Evolutionary conservation across 2,797 vertebrate species (phyloP).

Genomic region (Huso huso): DNA sequence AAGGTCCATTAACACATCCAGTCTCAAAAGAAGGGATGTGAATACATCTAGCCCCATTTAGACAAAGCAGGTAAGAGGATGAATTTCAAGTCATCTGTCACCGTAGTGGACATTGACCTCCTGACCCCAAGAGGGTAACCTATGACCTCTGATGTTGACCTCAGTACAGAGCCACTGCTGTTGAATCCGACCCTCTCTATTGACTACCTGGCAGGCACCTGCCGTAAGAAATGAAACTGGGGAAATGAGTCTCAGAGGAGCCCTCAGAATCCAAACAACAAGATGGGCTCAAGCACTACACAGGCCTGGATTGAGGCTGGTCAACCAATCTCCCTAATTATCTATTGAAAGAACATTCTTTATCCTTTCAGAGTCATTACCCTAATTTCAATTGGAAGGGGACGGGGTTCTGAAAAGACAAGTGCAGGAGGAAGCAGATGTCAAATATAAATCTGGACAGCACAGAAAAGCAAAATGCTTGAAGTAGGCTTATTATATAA

Average conservation of each 20-base stretch:
- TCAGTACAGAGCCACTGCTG: constrained; percentile 55
- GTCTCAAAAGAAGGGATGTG: no score
- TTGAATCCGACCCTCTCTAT: constrained; percentile 68
- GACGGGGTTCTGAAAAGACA: neutral
- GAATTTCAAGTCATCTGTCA: constrained; percentile 69
- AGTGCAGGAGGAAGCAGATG: constrained; percentile 36
- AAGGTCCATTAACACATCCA: no score
- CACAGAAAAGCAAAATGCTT: constrained; percentile 23
- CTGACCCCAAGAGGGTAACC: constrained; percentile 67
- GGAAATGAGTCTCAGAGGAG: constrained; percentile 76
- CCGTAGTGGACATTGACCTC: constrained; percentile 74
- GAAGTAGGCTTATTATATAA: no score
- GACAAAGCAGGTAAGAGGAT: constrained; percentile 24
- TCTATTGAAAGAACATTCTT: constrained; percentile 73
- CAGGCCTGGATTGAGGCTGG: constrained; percentile 61
- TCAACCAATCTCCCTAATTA: constrained; percentile 94
- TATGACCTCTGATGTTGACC: constrained; percentile 74
- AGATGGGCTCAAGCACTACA: constrained; percentile 55
- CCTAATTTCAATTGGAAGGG: constrained; percentile 57
- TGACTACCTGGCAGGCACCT: constrained; percentile 97
- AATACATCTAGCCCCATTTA: neutral
- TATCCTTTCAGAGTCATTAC: constrained; percentile 58
- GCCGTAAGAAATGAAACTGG: constrained; percentile 82
- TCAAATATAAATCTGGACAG: constrained; percentile 48
- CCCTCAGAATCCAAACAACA: constrained; percentile 59